A percentile compares a stretch with the other conserved stretches of the same genome.
Evolutionary conservation across 2,113 vertebrate species (phyloP).

Genomic region (Podocnemis expansa): DNA sequence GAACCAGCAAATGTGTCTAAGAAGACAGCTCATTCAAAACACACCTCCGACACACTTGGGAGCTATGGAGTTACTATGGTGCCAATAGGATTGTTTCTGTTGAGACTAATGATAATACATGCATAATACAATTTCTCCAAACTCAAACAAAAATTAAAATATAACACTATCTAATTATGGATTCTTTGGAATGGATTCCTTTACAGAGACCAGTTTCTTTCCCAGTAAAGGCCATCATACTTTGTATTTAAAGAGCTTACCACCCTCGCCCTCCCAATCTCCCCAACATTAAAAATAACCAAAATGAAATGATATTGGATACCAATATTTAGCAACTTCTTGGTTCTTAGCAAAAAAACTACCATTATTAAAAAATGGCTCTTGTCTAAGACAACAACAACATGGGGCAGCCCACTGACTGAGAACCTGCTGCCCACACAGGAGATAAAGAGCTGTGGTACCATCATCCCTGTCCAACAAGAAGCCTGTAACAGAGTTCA

Average conservation of each 20-base stretch:
- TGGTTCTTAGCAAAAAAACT: background rate
- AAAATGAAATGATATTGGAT: background rate
- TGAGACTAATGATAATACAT: accelerated
- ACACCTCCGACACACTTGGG: background rate
- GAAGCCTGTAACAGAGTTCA: background rate
- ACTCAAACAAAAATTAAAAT: background rate
- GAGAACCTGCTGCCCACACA: background rate
- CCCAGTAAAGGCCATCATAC: background rate
- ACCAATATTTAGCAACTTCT: background rate
- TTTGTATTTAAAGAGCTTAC: background rate
- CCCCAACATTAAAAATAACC: too few species aligned
- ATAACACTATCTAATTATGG: background rate
- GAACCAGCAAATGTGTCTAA: background rate
- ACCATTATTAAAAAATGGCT: background rate
- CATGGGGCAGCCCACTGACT: background rate
- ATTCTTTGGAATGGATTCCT: background rate
- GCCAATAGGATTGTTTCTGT: background rate
- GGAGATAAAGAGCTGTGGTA: background rate
- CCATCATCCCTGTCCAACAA: background rate
- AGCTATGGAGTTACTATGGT: background rate
- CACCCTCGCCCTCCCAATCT: too few species aligned
- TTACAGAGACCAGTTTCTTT: background rate
- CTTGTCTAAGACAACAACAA: background rate
- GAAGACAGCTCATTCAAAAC: background rate
- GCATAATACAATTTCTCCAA: background rate